Conservation (phyloP, 2,888 invertebrate genomes). For the Pollenia angustigena region DNA sequence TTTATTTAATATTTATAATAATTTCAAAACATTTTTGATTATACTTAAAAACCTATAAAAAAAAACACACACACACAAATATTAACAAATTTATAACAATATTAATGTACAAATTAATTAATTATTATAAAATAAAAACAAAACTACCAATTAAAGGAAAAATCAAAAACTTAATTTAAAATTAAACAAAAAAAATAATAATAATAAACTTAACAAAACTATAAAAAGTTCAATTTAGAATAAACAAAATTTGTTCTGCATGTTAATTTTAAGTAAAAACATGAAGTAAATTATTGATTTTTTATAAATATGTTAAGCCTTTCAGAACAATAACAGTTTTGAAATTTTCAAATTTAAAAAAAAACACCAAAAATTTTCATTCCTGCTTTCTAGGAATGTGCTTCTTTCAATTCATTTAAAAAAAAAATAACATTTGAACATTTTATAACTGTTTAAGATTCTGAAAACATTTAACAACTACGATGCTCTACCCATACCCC, state of each 20-base stretch:
- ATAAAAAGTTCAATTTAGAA: slow-evolving; percentile 30
- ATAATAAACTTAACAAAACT: slow-evolving; percentile 14
- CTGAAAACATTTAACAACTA: too few species aligned
- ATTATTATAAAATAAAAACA: slow-evolving; percentile 39
- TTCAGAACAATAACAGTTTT: slow-evolving; percentile 36
- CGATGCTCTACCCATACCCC: too few species aligned
- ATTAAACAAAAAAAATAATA: slow-evolving; percentile 13
- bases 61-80: not conserved
- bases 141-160: not conserved
- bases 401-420: too few species aligned
- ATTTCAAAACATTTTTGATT: slow-evolving; percentile 1
- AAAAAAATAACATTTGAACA: too few species aligned
- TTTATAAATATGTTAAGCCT: slow-evolving; percentile 33
- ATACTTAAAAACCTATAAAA: not conserved
- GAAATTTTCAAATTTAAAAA: not conserved
- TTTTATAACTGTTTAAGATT: too few species aligned
- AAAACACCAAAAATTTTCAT: not conserved
- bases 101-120: slow-evolving; percentile 73
- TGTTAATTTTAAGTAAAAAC: slow-evolving; percentile 67
- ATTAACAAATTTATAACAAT: slow-evolving; percentile 58
- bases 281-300: slow-evolving; percentile 28
- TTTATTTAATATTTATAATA: slow-evolving; percentile 24
- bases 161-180: slow-evolving; percentile 7
- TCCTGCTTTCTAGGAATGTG: too few species aligned
- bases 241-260: slow-evolving; percentile 66